Percentiles rank a stretch among this genome's conserved stretches.
Conservation (phyloP, 2,888 invertebrate genomes). For the Aphodius granarius region DNA sequence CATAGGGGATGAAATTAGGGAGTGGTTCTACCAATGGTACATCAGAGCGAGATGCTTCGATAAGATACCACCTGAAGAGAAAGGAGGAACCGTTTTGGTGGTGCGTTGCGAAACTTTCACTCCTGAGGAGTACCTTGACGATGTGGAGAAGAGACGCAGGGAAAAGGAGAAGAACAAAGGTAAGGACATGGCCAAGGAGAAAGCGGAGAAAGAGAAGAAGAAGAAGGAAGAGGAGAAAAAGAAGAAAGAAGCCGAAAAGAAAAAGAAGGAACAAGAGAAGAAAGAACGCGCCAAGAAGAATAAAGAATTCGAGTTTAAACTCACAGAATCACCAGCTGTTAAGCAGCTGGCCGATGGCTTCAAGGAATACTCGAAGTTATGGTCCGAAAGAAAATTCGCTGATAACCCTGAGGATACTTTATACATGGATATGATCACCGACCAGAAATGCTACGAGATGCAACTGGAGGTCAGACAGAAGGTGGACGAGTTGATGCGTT, state of each 20-base stretch:
- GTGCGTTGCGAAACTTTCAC: constrained; percentile 63
- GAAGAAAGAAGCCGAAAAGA: constrained; percentile 51
- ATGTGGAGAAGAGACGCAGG: constrained; percentile 42
- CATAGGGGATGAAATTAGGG: constrained; percentile 73
- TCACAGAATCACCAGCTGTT: constrained; percentile 47
- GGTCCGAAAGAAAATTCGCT: constrained; percentile 55
- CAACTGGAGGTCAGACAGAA: constrained; percentile 67
- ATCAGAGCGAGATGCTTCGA: constrained; percentile 63
- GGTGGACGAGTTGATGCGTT: constrained; percentile 69
- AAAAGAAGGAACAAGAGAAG: constrained; percentile 36
- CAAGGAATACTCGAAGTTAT: constrained; percentile 55
- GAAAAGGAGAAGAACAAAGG: constrained; percentile 45
- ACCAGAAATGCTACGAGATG: constrained; percentile 65
- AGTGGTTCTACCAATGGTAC: constrained; percentile 75
- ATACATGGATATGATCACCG: constrained; percentile 66
- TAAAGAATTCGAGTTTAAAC: constrained; percentile 35
- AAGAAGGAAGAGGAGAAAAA: constrained; percentile 46
- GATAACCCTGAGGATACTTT: constrained; percentile 63
- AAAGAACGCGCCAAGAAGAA: constrained; percentile 31
- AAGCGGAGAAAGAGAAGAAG: constrained; percentile 40
- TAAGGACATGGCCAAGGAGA: constrained; percentile 31
- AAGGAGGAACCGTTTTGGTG: constrained; percentile 68
- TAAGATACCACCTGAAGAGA: constrained; percentile 69
- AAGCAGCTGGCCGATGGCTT: constrained; percentile 51
- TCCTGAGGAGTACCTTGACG: constrained; percentile 60